Conservation (phyloP, 2,888 invertebrate genomes). For the Plusia festucae region DNA sequence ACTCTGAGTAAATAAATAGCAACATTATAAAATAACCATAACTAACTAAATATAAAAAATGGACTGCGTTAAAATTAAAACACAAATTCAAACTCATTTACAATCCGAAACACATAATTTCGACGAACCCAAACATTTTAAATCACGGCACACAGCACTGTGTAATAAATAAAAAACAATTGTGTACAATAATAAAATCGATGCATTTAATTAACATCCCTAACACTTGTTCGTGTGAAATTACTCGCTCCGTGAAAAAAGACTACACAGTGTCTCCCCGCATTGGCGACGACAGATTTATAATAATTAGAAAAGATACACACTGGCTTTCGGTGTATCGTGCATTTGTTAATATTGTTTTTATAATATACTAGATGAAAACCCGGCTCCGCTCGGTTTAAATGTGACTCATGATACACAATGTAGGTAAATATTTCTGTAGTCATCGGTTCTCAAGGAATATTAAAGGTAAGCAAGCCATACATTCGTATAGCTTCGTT, state of each 20-base stretch:
- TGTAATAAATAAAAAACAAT: conserved; percentile 44
- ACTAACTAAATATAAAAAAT: not conserved
- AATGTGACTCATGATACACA: too few species aligned
- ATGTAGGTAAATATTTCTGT: too few species aligned
- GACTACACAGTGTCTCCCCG: conserved; percentile 76
- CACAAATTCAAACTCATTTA: conserved; percentile 14
- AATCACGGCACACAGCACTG: conserved; percentile 31
- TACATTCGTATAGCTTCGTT: too few species aligned
- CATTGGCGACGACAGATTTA: conserved; percentile 83
- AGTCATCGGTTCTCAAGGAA: too few species aligned
- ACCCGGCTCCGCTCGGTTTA: too few species aligned
- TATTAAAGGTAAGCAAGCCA: too few species aligned
- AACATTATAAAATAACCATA: not conserved
- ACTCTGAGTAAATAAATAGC: not conserved
- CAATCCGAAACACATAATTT: conserved; percentile 8
- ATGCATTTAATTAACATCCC: conserved; percentile 72
- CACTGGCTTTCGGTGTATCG: conserved; percentile 53
- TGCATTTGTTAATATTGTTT: too few species aligned
- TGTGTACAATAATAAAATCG: conserved; percentile 57
- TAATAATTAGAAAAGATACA: conserved; percentile 83
- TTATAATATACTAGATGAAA: too few species aligned
- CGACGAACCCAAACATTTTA: conserved; percentile 14
- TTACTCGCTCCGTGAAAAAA: conserved; percentile 75
- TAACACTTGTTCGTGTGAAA: conserved; percentile 81
- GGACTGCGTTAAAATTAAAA: not conserved